Evolutionary conservation across 2,888 invertebrate genomes (phyloP).

Genomic region (Hartigia nigra): DNA sequence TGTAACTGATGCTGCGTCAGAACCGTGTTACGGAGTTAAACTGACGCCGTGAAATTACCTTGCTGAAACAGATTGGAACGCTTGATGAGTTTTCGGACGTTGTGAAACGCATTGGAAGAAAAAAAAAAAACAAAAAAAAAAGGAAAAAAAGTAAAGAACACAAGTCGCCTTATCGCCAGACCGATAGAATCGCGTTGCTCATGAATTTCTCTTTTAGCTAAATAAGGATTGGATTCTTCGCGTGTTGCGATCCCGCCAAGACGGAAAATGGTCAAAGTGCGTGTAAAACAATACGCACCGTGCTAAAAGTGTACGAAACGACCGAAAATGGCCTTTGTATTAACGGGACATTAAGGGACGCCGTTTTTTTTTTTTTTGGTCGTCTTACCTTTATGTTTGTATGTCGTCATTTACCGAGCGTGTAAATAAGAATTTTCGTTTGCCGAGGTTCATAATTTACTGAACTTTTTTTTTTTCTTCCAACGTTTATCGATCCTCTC

Average conservation of each 20-base stretch:
- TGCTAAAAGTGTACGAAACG: background rate
- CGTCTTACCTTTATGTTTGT: background rate
- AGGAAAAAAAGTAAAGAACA: background rate
- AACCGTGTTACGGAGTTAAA: conserved; percentile 31
- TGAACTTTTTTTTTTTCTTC: background rate
- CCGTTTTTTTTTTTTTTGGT: background rate
- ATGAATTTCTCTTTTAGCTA: background rate
- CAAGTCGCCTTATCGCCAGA: background rate
- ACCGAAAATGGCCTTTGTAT: background rate
- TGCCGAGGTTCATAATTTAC: background rate
- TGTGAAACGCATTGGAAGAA: background rate
- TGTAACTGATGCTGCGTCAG: background rate
- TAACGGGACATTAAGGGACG: background rate
- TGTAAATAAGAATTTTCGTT: background rate
- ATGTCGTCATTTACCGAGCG: background rate
- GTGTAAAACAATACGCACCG: background rate
- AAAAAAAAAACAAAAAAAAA: background rate
- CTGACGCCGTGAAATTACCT: conserved; percentile 26
- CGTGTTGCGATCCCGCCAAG: background rate
- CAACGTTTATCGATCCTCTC: background rate
- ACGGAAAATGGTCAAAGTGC: conserved; percentile 6
- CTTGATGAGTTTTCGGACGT: background rate
- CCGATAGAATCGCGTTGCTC: background rate
- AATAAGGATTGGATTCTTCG: background rate
- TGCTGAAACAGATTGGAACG: background rate